Percentiles rank a stretch among this genome's conserved stretches.
These are phyloP conservation scores for Beris morrisii DNA, from an alignment of 2,888 invertebrate genomes.

Conservation along the genomic window DNA sequence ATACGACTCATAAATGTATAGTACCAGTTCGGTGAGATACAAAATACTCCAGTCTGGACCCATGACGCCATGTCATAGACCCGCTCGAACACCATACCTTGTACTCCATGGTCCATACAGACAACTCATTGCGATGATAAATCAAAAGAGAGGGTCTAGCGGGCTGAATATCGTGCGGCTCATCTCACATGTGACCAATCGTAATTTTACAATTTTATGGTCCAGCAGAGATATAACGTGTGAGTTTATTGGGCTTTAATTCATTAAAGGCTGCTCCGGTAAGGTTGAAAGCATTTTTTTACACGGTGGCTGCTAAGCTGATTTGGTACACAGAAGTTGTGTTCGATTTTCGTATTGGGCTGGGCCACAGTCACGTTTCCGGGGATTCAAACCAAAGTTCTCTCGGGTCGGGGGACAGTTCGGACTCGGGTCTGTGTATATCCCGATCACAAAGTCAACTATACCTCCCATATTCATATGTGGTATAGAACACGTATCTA, in stretches of 20 bases:
- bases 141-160: slow-evolving; percentile 24
- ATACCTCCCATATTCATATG: too few species aligned
- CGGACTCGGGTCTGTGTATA: too few species aligned
- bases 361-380: too few species aligned
- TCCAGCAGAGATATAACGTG: slow-evolving; percentile 36
- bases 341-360: not conserved
- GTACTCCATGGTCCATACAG: slow-evolving; percentile 3
- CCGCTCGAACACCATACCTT: slow-evolving; percentile 17
- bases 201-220: slow-evolving; percentile 38
- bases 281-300: slow-evolving; percentile 10
- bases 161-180: slow-evolving; percentile 14
- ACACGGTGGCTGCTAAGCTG: slow-evolving; percentile 20
- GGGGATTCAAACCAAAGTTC: too few species aligned
- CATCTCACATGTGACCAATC: slow-evolving; percentile 37
- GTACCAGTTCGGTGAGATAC: too few species aligned
- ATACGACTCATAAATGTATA: too few species aligned
- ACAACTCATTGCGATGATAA: slow-evolving; percentile 32
- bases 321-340: slow-evolving; percentile 29
- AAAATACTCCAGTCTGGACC: slow-evolving; percentile 4
- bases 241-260: slow-evolving; percentile 39
- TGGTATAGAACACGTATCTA: too few species aligned
- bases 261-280: slow-evolving; percentile 35
- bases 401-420: too few species aligned
- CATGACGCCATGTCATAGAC: slow-evolving; percentile 16
- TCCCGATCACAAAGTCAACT: too few species aligned